These are phyloP conservation scores for Clitarchus hookeri DNA, from an alignment of 2,888 invertebrate species.

Conservation along the genomic window DNA sequence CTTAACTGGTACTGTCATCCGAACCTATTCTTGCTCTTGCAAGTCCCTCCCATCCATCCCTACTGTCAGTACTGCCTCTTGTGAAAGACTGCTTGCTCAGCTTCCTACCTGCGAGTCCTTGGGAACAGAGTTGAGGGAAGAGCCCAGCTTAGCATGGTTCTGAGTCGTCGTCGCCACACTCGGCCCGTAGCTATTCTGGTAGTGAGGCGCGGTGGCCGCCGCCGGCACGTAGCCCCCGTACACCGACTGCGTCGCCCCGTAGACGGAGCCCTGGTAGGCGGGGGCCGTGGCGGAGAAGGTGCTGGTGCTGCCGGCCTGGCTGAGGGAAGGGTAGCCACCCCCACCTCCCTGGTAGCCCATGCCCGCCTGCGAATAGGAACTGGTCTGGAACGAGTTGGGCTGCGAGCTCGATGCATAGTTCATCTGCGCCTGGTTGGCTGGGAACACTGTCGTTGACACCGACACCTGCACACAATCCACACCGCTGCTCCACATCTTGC, in stretches of 20 bases:
- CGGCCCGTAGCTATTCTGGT: slow-evolving; percentile 48
- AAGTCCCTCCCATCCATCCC: no score
- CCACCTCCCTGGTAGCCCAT: slow-evolving; percentile 38
- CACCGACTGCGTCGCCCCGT: slow-evolving; percentile 34
- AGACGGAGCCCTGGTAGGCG: slow-evolving; percentile 38
- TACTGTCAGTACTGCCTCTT: no score
- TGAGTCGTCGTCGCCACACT: slow-evolving; percentile 44
- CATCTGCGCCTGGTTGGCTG: slow-evolving; percentile 41
- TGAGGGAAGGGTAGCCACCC: slow-evolving; percentile 39
- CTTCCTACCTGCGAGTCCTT: slow-evolving; percentile 45
- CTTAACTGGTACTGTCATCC: no score
- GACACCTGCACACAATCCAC: slow-evolving; percentile 35
- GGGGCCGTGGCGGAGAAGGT: slow-evolving; percentile 34
- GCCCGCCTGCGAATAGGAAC: slow-evolving; percentile 41
- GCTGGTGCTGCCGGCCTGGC: slow-evolving; percentile 32
- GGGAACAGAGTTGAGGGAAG: slow-evolving; percentile 42
- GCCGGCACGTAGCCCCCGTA: slow-evolving; percentile 38
- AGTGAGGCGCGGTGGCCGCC: slow-evolving; percentile 41
- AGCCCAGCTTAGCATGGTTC: slow-evolving; percentile 44
- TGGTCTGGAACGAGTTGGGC: slow-evolving; percentile 40
- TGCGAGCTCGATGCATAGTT: slow-evolving; percentile 41
- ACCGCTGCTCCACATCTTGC: no score
- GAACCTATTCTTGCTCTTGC: no score
- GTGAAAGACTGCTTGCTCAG: no score
- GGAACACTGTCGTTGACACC: slow-evolving; percentile 40